Percentiles rank a stretch among this genome's conserved stretches.
phyloP scores from a whole-genome alignment of 2,888 invertebrate species.

The Dasysyrphus tricinctus region DNA sequence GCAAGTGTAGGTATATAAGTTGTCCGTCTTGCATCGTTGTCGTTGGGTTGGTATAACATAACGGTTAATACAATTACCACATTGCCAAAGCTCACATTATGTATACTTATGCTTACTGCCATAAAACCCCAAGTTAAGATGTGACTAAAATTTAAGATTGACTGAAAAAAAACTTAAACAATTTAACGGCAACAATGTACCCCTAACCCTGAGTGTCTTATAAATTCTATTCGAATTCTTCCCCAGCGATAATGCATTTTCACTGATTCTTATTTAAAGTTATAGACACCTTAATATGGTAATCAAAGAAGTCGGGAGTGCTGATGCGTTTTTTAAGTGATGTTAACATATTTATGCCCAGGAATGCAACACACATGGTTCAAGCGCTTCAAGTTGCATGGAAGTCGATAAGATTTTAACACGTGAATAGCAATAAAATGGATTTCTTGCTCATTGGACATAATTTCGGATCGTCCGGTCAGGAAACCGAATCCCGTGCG shows the following conservation, averaged over 20 bases:
- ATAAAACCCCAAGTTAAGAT: constrained; percentile 52
- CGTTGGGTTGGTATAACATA: constrained; percentile 32
- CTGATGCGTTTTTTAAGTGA: not conserved
- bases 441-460: too few relatives aligned
- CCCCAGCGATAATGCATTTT: constrained; percentile 44
- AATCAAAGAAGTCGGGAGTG: constrained; percentile 30
- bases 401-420: not conserved
- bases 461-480: too few relatives aligned
- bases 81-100: constrained; percentile 16
- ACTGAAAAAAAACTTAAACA: not conserved
- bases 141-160: constrained; percentile 66
- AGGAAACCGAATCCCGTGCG: too few relatives aligned
- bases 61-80: constrained; percentile 46
- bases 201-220: not conserved
- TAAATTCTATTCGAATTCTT: constrained; percentile 47
- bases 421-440: too few relatives aligned
- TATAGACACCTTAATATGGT: constrained; percentile 49
- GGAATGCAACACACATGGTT: constrained; percentile 17
- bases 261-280: constrained; percentile 45
- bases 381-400: not conserved
- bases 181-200: constrained; percentile 30
- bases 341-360: constrained; percentile 8
- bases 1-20: not conserved
- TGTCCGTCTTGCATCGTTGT: not conserved
- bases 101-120: constrained; percentile 11